Evolutionary conservation across 2,113 vertebrate genomes (phyloP), one percentile per base, ranked within the genome.

Genomic region (Bungarus multicinctus): DNA sequence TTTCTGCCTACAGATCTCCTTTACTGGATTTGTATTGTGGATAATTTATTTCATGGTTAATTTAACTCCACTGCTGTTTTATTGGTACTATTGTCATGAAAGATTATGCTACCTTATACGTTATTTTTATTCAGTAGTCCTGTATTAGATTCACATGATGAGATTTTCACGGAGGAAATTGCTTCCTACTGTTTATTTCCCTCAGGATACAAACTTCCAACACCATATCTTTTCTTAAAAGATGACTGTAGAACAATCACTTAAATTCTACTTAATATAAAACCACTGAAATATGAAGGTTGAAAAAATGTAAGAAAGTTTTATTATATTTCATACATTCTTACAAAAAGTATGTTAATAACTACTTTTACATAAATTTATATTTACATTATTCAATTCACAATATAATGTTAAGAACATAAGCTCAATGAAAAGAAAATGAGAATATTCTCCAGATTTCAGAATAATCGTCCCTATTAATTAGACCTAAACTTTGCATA

Each of bases 401-500:
- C 23, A 52, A 85, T 39, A 85, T n/a, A n/a, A n/a, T 57, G 85
- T 47, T 90, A 85, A 86, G 27, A 90, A 89, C 4, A 87, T 10
- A 52, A 23, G 20, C 11, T 53, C 58, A 54, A 58, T 43, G 47
- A 22, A 27, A 45, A 30, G 45, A 92, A 54, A 89, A 34, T 30
- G 58, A 52, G 64, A 55, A 22, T 81, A 92, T 89, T 92, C 10
- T 47, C 50, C 12, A 18, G 57, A 69, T 91, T 3, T 58, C 23
- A 9, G 3, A 86, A 55, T 4, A 94, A 39, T 89, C n/a, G 54
- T 92, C 22, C 2, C 27, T n/a, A 74, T 90, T 55, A 20, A 81
- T 91, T 54, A 87, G 16, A 91, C 22, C 90, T 91, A 91, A 50
- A 81, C 88, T 85, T 90, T 1, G 81, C 22, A n/a, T 92, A 93